These are phyloP conservation scores for Tetrapedia diversipes DNA, from an alignment of 2,888 invertebrate species.

Conservation along the genomic window DNA sequence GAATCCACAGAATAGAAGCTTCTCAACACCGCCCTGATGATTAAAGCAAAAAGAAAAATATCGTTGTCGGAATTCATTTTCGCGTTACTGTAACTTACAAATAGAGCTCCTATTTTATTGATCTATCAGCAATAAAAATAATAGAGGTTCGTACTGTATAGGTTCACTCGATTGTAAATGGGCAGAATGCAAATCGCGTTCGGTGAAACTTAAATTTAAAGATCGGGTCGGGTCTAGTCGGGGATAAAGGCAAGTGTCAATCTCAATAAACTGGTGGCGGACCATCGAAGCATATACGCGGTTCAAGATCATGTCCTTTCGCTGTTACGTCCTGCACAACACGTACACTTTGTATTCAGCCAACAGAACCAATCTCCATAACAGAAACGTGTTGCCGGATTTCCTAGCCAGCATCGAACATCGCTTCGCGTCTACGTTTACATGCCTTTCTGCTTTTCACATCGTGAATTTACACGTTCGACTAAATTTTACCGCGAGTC, in stretches of 20 bases:
- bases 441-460: constrained; percentile 30
- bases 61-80: too few relatives aligned
- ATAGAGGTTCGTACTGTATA: too few relatives aligned
- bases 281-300: constrained; percentile 25
- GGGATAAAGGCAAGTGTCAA: constrained; percentile 43
- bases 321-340: constrained; percentile 24
- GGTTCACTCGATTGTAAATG: neutral
- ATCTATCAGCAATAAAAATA: too few relatives aligned
- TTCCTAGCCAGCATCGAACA: constrained; percentile 21
- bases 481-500: neutral
- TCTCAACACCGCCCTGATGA: too few relatives aligned
- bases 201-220: neutral
- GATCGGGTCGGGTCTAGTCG: neutral
- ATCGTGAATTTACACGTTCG: constrained; percentile 12
- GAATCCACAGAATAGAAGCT: too few relatives aligned
- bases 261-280: constrained; percentile 66
- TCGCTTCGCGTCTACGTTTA: constrained; percentile 32
- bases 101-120: too few relatives aligned
- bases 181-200: constrained; percentile 3
- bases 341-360: constrained; percentile 53
- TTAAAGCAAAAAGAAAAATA: too few relatives aligned
- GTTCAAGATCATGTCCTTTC: constrained; percentile 15
- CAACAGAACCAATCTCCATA: constrained; percentile 59
- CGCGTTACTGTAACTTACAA: too few relatives aligned
- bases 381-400: constrained; percentile 47